A percentile compares a stretch with the other conserved stretches of the same genome.
Evolutionary conservation across 2,113 vertebrate species (phyloP).

Genomic region (Candoia aspera): DNA sequence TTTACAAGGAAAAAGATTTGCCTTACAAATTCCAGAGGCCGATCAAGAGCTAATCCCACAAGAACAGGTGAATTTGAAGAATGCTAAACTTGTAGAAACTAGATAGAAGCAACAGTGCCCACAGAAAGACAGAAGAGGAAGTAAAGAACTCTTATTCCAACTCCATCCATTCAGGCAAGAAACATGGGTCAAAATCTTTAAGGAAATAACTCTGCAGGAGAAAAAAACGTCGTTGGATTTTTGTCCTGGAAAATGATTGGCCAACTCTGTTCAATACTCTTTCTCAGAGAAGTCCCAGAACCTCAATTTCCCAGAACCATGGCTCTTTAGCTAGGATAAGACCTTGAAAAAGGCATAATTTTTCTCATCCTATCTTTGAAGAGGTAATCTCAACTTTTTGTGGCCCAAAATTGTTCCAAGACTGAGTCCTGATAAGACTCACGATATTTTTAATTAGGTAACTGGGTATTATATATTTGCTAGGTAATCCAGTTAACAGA

Average conservation of each 20-base stretch:
- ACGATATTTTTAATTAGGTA: neutral
- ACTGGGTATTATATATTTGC: neutral
- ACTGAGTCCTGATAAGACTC: neutral
- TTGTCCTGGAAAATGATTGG: neutral
- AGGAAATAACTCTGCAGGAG: neutral
- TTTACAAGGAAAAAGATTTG: neutral
- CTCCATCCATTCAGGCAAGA: neutral
- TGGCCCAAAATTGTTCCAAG: too few relatives aligned
- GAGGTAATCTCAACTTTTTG: too few relatives aligned
- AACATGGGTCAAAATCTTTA: neutral
- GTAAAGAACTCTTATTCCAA: neutral
- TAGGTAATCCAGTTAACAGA: neutral
- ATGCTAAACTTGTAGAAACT: neutral
- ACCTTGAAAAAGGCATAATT: too few relatives aligned
- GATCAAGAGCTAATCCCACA: neutral
- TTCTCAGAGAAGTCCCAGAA: neutral
- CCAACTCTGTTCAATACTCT: neutral
- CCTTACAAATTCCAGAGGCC: neutral
- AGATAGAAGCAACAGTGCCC: neutral
- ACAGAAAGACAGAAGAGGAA: neutral
- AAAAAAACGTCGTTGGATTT: neutral
- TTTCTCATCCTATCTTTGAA: too few relatives aligned
- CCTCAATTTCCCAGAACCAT: too few relatives aligned
- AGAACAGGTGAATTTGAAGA: conserved; percentile 13
- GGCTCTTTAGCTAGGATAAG: too few relatives aligned